Evolutionary conservation across 2,888 invertebrate species (phyloP).

Genomic region (Pterostichus niger): DNA sequence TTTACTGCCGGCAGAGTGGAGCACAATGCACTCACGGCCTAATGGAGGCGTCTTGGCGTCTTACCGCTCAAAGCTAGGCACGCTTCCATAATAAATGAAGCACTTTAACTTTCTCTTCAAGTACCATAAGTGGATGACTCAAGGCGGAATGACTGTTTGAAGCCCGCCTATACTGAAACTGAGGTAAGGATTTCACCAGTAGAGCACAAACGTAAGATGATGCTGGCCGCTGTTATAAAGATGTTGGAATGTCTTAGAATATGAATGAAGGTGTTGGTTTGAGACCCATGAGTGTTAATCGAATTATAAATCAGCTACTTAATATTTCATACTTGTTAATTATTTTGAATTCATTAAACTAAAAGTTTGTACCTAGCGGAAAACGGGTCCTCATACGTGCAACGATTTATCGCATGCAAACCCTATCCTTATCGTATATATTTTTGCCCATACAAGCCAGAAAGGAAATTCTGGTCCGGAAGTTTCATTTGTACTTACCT

Average conservation of each 20-base stretch:
- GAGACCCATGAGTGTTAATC: constrained; percentile 9
- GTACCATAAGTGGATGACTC: constrained; percentile 38
- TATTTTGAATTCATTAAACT: not conserved
- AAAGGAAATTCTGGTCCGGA: too few relatives aligned
- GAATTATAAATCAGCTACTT: constrained; percentile 27
- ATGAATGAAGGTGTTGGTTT: not conserved
- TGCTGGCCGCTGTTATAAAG: not conserved
- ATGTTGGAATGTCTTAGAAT: not conserved
- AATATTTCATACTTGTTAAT: not conserved
- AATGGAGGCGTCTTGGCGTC: constrained; percentile 41
- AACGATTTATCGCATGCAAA: not conserved
- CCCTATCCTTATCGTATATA: too few relatives aligned
- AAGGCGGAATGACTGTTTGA: constrained; percentile 42
- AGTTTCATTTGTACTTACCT: too few relatives aligned
- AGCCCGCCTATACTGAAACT: constrained; percentile 10
- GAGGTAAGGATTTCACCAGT: not conserved
- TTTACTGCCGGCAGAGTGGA: constrained; percentile 36
- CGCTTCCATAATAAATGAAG: constrained; percentile 58
- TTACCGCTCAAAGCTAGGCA: constrained; percentile 49
- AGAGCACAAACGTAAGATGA: constrained; percentile 26
- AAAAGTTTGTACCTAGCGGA: too few relatives aligned
- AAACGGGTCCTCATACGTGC: too few relatives aligned
- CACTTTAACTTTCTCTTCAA: constrained; percentile 57
- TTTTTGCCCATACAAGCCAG: too few relatives aligned
- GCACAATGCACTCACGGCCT: constrained; percentile 52